Evolutionary conservation across 35 echinoderm and acorn worm species (phyloP).

Genomic region (Ptychodera flava): DNA sequence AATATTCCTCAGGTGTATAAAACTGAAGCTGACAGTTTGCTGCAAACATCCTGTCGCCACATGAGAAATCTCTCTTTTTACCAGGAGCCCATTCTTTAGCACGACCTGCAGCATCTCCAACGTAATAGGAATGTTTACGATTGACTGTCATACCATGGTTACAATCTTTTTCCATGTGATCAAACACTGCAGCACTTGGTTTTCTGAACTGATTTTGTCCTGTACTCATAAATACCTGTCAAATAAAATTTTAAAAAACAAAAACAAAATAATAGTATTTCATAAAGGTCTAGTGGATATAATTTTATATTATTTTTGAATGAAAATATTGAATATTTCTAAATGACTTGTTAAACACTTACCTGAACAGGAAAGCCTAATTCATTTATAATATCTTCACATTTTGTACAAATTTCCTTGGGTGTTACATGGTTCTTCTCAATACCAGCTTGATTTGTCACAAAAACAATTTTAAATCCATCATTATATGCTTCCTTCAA

Average conservation of each 20-base stretch:
- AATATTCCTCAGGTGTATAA: conserved; percentile 85
- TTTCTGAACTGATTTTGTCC: conserved; percentile 80
- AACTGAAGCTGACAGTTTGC: conserved; percentile 70
- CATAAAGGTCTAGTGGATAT: too few relatives aligned
- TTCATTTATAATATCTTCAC: conserved; percentile 63
- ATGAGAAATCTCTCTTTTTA: conserved; percentile 86
- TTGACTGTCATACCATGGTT: conserved; percentile 65
- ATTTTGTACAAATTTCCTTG: conserved; percentile 55
- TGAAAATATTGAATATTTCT: neutral
- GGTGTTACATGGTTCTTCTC: conserved; percentile 73
- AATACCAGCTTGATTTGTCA: conserved; percentile 93
- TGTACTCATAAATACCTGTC: conserved; percentile 76
- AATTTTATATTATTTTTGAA: too few relatives aligned
- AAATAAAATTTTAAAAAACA: neutral
- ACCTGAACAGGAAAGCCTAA: conserved; percentile 85
- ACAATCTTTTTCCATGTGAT: conserved; percentile 46
- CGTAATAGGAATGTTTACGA: conserved; percentile 51
- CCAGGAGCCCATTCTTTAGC: conserved; percentile 79
- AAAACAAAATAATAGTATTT: neutral
- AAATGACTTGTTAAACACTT: neutral
- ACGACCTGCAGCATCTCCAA: conserved; percentile 89
- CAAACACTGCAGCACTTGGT: conserved; percentile 73
- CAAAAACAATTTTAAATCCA: conserved; percentile 83
- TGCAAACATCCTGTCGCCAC: conserved; percentile 90
- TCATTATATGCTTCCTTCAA: conserved; percentile 55